Evolutionary conservation across 2,888 invertebrate species (phyloP).

Genomic region (Plagiodera versicolora): DNA sequence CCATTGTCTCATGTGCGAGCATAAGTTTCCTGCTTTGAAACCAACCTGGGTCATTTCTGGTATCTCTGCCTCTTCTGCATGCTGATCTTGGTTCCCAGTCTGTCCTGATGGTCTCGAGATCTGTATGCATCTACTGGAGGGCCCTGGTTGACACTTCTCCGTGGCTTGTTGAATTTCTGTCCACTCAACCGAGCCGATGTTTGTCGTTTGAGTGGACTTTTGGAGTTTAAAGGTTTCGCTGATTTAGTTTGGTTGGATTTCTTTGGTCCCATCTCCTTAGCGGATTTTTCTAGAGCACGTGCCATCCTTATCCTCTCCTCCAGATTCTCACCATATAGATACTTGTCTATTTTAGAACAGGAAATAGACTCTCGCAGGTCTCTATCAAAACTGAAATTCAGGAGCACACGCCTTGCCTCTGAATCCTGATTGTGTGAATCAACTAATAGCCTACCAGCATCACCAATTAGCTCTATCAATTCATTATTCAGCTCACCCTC

Average conservation of each 20-base stretch:
- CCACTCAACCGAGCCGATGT: neutral
- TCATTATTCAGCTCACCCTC: no score
- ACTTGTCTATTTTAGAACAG: neutral
- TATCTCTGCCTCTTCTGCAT: neutral
- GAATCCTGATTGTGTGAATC: neutral
- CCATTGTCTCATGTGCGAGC: neutral
- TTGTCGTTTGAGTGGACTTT: neutral
- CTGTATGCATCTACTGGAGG: neutral
- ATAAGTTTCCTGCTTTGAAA: neutral
- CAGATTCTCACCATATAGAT: neutral
- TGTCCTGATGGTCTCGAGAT: neutral
- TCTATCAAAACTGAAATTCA: neutral
- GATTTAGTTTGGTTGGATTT: neutral
- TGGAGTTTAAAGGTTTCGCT: neutral
- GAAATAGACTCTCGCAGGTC: neutral
- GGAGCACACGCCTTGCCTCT: neutral
- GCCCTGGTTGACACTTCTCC: neutral
- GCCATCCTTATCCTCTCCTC: neutral
- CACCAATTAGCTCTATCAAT: no score
- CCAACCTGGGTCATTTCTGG: neutral
- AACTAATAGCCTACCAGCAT: neutral
- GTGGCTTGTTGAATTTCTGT: neutral
- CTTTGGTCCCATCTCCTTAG: neutral
- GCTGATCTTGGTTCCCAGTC: neutral
- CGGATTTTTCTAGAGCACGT: neutral